Base-by-base conservation (phyloP, 2,888 invertebrate species). In the Drosophila robusta region DNA sequence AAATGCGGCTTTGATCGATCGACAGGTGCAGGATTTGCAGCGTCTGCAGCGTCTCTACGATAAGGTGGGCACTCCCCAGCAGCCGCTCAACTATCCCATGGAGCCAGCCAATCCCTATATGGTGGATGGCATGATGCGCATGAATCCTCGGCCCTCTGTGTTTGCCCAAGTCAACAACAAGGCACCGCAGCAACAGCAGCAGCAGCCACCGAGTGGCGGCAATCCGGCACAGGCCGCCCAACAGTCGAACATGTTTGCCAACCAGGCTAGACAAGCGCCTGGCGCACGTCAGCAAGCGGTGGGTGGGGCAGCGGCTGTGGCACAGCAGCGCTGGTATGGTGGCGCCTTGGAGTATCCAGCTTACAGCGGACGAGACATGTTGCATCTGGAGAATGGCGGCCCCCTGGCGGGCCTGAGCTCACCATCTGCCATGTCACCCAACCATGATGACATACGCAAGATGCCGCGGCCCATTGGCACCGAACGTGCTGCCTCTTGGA, bases 111-210 rank as follows among this genome's bases (percentile, higher is more conserved):
- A 70, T n/a, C 62, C 76, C 9, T 83, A 78, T 39, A 67, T 80
- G 67, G 67, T 61, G 46, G 72, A 81, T 61, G 76, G 79, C 34
- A 94, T 94, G 93, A 95, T 95, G 41, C 94, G 96, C 58, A 93
- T 97, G 41, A 97, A 97, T 92, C 96, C 96, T 0, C 95, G 96
- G 80, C 96, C 96, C 4, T 96, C 96, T 0, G 96, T 96, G 86
- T 97, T 96, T 90, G 94, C 95, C 0, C 89, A 86, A 73, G 81
- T 62, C 80, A 91, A 75, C 87, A 90, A 68, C 51, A 75, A 72
- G 39, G 32, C 58, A 12, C 70, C 78, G 49, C 78, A 80, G 49
- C 89, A 61, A 68, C 89, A 34, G 82, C 38, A 12, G 63, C 72
- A 50, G 63, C 79, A 57, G 75, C 87, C 84, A 8, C 49, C 65